Evolutionary conservation across 2,113 vertebrate genomes (phyloP).

Genomic region (Nerophis ophidion): DNA sequence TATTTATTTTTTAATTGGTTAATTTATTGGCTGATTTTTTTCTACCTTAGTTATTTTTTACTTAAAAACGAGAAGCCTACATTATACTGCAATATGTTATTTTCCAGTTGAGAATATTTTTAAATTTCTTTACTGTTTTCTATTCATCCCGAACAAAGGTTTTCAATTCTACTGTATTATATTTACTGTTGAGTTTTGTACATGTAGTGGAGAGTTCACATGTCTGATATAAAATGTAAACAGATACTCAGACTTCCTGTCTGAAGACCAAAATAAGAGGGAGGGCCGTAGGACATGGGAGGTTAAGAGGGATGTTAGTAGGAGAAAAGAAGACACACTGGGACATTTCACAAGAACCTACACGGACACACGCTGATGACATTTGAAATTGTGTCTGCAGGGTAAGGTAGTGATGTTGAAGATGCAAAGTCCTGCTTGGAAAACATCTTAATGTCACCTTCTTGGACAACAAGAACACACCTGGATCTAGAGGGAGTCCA

Average conservation of each 20-base stretch:
- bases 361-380: conserved; percentile 1
- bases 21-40: too few relatives aligned
- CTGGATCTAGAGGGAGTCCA: not conserved
- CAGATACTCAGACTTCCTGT: conserved; percentile 60
- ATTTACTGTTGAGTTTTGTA: not conserved
- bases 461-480: conserved; percentile 11
- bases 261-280: conserved; percentile 39
- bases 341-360: conserved; percentile 1
- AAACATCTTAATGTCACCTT: conserved; percentile 8
- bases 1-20: too few relatives aligned
- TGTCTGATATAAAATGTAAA: conserved; percentile 47
- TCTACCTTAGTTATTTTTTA: too few relatives aligned
- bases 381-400: conserved; percentile 4
- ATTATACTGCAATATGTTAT: too few relatives aligned
- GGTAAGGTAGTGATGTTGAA: conserved; percentile 5
- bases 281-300: conserved; percentile 29
- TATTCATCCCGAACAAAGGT: too few relatives aligned
- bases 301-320: conserved; percentile 22
- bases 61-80: too few relatives aligned
- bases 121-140: too few relatives aligned
- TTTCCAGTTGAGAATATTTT: too few relatives aligned
- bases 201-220: not conserved
- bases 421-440: conserved; percentile 7
- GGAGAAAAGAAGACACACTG: conserved; percentile 7
- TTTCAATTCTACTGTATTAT: too few relatives aligned